Evolutionary conservation across 2,113 vertebrate species (phyloP), one percentile per base, ranked within the genome.

Genomic region (Catharus minimus): DNA sequence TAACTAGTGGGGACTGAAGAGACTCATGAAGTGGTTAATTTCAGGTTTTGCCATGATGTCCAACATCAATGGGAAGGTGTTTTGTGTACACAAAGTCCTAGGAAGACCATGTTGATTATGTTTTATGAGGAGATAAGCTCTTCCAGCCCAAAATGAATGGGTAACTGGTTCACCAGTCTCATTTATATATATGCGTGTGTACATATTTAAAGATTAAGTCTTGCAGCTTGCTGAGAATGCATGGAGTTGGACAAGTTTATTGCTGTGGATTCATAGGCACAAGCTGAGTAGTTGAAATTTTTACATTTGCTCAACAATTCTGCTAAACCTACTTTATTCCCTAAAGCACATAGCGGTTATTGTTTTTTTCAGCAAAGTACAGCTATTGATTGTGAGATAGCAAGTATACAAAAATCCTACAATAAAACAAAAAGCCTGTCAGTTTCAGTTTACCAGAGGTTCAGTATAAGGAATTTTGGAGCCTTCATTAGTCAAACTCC

Each of bases 271-370:
- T 84, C 60, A 50, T 10, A 71, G n/a, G 36, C 69, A 50, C 32
- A 61, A 91, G 43, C 39, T 39, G 64, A 82, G 49, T 55, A 90
- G 61, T 9, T 67, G 57, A n/a, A 81, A 87, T 94, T 91, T 92
- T 88, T 53, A 78, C 61, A 92, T 91, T 64, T 92, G 36, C 30
- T 78, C 65, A 87, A 75, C 57, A 56, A 19, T 60, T 89, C 41
- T 84, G 57, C 33, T 87, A 75, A 67, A 87, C 18, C 14, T 21
- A 36, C 41, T 60, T 82, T 79, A 82, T 75, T 95, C 82, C 39
- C 78, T 84, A 64, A 78, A 95, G 69, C 65, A 80, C 0, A 0
- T 38, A 32, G 5, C 0, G 0, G 81, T 92, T 69, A 61, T 74
- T 73, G 24, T 73, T 30, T 69, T 78, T 50, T 86, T 39, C 43